Evolutionary conservation across 2,888 invertebrate species (phyloP).

Genomic region (Hypomecis punctinalis): DNA sequence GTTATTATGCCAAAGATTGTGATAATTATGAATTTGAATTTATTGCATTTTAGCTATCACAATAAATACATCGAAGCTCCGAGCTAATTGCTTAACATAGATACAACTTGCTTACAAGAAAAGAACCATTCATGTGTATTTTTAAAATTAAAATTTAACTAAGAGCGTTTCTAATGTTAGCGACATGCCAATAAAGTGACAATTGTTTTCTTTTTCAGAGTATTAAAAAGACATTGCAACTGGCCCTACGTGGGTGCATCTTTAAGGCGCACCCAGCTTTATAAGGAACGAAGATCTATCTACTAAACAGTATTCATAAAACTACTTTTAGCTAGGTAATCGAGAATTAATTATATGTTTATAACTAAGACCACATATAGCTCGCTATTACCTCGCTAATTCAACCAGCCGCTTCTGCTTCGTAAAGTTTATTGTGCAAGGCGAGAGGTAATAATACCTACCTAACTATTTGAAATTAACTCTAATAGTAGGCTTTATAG

Average conservation of each 20-base stretch:
- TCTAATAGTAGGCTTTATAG: conserved; percentile 10
- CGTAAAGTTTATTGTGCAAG: conserved; percentile 14
- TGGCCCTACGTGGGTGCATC: conserved; percentile 62
- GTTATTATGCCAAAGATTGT: too few relatives aligned
- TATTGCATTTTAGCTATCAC: too few relatives aligned
- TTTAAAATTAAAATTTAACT: too few relatives aligned
- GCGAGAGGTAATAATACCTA: conserved; percentile 20
- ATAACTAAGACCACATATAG: conserved; percentile 61
- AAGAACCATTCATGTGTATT: too few relatives aligned
- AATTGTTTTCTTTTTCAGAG: conserved; percentile 56
- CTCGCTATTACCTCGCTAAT: conserved; percentile 70
- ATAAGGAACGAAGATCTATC: conserved; percentile 80
- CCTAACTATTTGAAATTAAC: conserved; percentile 21
- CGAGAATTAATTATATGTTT: conserved; percentile 52
- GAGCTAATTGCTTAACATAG: too few relatives aligned
- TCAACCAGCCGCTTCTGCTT: conserved; percentile 47
- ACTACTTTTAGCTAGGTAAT: conserved; percentile 74
- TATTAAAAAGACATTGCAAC: conserved; percentile 68
- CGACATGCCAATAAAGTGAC: not conserved
- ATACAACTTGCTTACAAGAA: too few relatives aligned
- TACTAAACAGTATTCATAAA: conserved; percentile 82
- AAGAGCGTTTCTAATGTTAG: too few relatives aligned
- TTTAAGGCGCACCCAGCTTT: conserved; percentile 67
- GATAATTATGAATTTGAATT: too few relatives aligned
- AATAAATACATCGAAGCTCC: too few relatives aligned